Base-by-base conservation (phyloP, 2,888 invertebrate species). In the Nemoura dubitans region DNA sequence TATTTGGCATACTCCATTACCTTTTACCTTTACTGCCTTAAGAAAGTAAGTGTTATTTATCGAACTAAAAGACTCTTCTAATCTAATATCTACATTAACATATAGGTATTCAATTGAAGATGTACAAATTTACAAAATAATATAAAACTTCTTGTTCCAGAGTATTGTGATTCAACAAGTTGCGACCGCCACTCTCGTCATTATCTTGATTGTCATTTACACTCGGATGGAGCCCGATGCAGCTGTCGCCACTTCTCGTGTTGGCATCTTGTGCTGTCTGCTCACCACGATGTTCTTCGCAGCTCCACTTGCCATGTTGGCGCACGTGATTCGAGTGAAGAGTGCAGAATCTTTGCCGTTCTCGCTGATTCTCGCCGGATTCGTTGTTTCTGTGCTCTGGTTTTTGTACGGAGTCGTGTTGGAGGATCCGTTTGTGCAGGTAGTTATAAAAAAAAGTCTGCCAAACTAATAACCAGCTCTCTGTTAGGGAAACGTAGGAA, bases 261-360 rank as follows among this genome's bases (percentile, higher is more conserved):
- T 97, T 89, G 97, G 97, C 0, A 87, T 90, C 83, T 87, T 91
- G 77, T 91, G 96, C 89, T 96, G 96, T 91, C 91, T 94, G 30
- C 93, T 97, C 83, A 97, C 97, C 0, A 93, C 97, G 85, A 90
- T 96, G 88, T 96, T 97, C 89, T 95, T 97, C 90, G 96, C 96
- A 28, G 95, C 97, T 16, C 98, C 97, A 5, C 93, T 98, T 89
- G 95, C 95, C 85, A 95, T 96, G 90, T 91, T 97, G 89, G 91
- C 92, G 59, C 95, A 97, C 92, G 98, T 98, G 3, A 92, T 98
- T 86, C 94, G 93, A 91, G 94, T 95, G 6, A 96, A 95, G 91
- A 97, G 94, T 91, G 95, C 97, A 0, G 97, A 97, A 90, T 96
- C 95, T 90, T 93, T 98, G 89, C 98, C 98, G 36, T 96, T 97